Conservation (phyloP, 2,888 invertebrate species). For the Morinoia aosen region DNA sequence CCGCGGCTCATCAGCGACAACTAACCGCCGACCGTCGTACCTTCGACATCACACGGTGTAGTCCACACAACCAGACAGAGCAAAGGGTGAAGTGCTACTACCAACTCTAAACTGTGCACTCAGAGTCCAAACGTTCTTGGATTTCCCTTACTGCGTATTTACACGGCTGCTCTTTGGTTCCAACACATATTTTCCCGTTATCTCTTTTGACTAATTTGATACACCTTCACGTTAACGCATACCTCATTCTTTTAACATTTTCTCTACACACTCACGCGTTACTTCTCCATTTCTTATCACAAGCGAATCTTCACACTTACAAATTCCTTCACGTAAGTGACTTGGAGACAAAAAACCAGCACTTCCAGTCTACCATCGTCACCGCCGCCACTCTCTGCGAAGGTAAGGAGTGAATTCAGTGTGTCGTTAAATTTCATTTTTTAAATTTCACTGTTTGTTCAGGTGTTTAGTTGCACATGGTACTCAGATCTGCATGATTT, state of each 20-base stretch:
- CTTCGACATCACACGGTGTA: background rate
- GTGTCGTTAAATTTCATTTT: background rate
- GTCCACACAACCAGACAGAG: conserved; percentile 13
- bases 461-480: background rate
- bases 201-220: too few relatives aligned
- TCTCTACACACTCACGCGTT: too few relatives aligned
- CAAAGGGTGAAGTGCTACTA: conserved; percentile 22
- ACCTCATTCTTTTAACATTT: too few relatives aligned
- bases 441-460: background rate
- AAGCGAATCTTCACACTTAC: too few relatives aligned
- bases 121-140: background rate
- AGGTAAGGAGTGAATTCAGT: background rate
- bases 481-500: too few relatives aligned
- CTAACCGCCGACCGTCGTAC: background rate
- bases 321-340: background rate
- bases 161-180: background rate
- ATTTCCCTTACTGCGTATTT: background rate
- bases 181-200: too few relatives aligned
- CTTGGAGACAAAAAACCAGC: background rate
- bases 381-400: background rate
- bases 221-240: too few relatives aligned
- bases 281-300: too few relatives aligned
- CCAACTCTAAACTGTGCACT: conserved; percentile 13
- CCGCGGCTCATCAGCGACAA: conserved; percentile 1
- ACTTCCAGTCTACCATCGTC: background rate